A percentile compares a stretch with the other conserved stretches of the same genome.
phyloP scores from a whole-genome alignment of 2,797 vertebrate genomes.

The Arctocebus calabarensis region DNA sequence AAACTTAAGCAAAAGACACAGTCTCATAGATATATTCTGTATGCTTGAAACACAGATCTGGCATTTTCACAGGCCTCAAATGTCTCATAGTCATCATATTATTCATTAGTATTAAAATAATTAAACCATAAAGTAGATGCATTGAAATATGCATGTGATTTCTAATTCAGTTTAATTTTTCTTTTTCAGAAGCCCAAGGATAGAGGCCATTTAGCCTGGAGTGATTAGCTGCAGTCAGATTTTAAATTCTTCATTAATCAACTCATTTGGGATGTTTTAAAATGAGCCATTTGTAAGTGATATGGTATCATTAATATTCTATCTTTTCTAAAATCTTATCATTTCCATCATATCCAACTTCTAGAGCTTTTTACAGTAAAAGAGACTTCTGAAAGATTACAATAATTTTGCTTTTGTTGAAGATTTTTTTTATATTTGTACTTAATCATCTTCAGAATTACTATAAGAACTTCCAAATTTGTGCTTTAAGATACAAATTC shows the following conservation, averaged over 20 bases:
- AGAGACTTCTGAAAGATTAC: background rate
- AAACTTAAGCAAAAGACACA: background rate
- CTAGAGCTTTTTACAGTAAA: background rate
- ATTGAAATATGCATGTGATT: background rate
- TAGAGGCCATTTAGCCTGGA: background rate
- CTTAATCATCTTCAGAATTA: background rate
- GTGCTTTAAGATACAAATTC: background rate
- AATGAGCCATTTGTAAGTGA: background rate
- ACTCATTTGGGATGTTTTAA: background rate
- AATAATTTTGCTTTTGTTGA: background rate
- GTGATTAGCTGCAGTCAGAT: background rate
- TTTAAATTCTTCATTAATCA: background rate
- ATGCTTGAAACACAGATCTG: background rate
- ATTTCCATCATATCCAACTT: background rate
- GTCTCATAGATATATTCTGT: too few relatives aligned
- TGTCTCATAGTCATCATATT: background rate
- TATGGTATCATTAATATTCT: background rate
- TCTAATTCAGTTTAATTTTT: background rate
- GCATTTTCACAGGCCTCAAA: background rate
- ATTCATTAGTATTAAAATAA: background rate
- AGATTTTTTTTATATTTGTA: background rate
- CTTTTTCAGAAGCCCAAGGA: background rate
- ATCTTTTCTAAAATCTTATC: background rate
- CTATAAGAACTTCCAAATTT: background rate
- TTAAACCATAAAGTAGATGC: background rate